Conservation (phyloP, 2,797 vertebrate species). For the Scyliorhinus canicula region DNA sequence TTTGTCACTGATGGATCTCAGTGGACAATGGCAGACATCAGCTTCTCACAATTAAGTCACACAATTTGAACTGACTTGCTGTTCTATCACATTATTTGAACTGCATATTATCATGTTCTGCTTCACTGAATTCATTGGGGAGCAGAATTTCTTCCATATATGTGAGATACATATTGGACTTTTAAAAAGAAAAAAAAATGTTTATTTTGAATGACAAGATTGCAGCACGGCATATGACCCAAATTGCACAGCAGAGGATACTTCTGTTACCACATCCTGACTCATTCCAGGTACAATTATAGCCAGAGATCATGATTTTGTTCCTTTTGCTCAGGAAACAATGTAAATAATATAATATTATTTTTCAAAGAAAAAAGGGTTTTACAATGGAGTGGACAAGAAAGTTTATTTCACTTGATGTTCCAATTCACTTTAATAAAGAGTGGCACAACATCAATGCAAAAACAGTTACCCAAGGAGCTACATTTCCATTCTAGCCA, state of each 20-base stretch:
- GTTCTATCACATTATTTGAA: not conserved
- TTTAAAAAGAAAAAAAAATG: not conserved
- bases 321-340: not conserved
- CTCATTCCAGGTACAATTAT: not conserved
- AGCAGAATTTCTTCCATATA: not conserved
- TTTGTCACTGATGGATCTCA: constrained; percentile 9
- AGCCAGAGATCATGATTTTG: not conserved
- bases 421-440: not conserved
- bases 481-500: not conserved
- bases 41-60: not conserved
- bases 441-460: not conserved
- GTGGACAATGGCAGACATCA: not conserved
- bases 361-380: not conserved
- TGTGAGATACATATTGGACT: not conserved
- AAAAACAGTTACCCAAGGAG: not conserved
- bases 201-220: not conserved
- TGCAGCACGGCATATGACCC: not conserved
- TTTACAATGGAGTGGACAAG: not conserved
- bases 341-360: not conserved
- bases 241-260: not conserved
- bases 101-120: not conserved
- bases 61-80: not conserved
- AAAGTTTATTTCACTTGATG: not conserved
- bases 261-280: not conserved
- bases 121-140: not conserved